phyloP scores from a whole-genome alignment of 2,888 invertebrate species.

The Andrena dorsata region DNA sequence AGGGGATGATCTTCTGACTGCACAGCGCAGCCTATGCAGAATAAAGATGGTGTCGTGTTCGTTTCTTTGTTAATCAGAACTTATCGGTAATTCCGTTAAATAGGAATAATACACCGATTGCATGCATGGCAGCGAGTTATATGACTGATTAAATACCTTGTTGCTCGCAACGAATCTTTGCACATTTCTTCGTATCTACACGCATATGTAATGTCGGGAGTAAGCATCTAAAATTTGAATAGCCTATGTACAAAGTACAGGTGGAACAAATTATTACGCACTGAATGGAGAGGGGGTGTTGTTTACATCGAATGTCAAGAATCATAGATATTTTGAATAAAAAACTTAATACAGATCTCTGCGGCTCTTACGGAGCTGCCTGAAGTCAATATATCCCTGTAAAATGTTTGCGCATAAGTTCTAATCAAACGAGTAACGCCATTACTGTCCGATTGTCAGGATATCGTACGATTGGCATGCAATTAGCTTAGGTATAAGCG shows the following conservation, averaged over 20 bases:
- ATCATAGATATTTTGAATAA: conserved; percentile 73
- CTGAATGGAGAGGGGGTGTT: neutral
- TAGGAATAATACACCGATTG: conserved; percentile 62
- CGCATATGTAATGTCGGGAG: conserved; percentile 4
- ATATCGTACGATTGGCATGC: no score
- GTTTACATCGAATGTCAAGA: conserved; percentile 68
- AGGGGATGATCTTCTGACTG: no score
- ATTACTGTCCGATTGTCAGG: no score
- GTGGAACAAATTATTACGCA: conserved; percentile 31
- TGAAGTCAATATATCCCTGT: neutral
- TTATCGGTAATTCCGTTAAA: conserved; percentile 50
- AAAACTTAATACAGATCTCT: conserved; percentile 56
- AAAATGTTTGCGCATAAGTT: neutral
- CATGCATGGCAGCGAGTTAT: conserved; percentile 61
- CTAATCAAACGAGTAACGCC: neutral
- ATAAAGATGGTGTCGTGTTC: neutral
- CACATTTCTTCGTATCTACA: conserved; percentile 12
- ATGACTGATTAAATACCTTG: conserved; percentile 39
- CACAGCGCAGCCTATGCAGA: neutral
- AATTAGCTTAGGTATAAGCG: no score
- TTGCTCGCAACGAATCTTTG: conserved; percentile 31
- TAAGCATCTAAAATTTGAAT: conserved; percentile 26
- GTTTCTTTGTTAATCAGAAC: conserved; percentile 38
- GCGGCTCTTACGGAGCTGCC: neutral
- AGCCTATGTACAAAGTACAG: conserved; percentile 26